Conservation (phyloP, 2,113 vertebrate genomes). For the Bufo gargarizans region DNA sequence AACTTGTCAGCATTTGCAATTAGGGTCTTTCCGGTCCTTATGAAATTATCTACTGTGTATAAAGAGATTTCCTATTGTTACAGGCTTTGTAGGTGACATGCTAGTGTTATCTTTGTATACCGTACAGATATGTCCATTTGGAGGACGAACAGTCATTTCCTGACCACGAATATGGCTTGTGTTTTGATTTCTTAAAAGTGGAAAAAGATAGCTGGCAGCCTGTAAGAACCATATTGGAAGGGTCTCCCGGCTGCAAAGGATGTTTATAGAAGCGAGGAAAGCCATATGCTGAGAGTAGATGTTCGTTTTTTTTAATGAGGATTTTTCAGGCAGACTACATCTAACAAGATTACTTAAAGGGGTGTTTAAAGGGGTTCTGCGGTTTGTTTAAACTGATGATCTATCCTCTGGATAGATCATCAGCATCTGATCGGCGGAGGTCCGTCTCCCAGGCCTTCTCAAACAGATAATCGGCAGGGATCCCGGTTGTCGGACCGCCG, state of each 20-base stretch:
- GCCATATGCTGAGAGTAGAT: not conserved
- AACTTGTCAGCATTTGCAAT: not conserved
- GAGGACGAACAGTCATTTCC: conserved; percentile 9
- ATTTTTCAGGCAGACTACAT: not conserved
- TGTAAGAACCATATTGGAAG: not conserved
- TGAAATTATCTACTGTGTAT: not conserved
- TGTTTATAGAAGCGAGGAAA: not conserved
- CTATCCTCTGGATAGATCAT: no score
- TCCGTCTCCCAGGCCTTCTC: no score
- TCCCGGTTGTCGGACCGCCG: no score
- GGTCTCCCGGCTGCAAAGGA: not conserved
- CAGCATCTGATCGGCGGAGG: no score
- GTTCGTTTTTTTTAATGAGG: not conserved
- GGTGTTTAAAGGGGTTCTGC: no score
- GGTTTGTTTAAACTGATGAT: no score
- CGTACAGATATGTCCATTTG: conserved; percentile 1
- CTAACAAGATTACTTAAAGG: not conserved
- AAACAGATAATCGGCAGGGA: no score
- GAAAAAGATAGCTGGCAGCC: not conserved
- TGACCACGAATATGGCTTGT: not conserved
- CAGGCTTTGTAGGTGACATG: conserved; percentile 1
- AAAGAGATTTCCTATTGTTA: not conserved
- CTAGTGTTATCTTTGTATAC: conserved; percentile 18
- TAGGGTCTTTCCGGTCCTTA: conserved; percentile 20
- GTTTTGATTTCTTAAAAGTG: not conserved